These are phyloP conservation scores for Oxystoma pomonae DNA, from an alignment of 2,888 invertebrate species.

Conservation along the genomic window DNA sequence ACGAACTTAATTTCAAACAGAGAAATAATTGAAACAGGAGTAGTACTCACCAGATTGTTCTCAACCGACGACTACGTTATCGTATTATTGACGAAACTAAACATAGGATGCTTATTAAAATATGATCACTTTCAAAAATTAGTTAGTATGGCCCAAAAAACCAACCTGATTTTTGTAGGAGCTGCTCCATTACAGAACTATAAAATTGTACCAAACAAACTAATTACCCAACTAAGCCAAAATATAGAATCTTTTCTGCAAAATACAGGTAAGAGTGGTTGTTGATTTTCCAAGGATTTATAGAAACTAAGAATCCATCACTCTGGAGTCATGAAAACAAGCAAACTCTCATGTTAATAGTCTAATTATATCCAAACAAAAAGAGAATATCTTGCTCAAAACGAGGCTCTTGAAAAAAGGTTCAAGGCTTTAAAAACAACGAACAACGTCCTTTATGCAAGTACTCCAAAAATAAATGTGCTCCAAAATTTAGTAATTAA, in stretches of 20 bases:
- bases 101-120: neutral
- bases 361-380: neutral
- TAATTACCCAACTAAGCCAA: neutral
- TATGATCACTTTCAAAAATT: neutral
- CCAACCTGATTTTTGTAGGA: neutral
- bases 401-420: neutral
- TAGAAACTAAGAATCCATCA: neutral
- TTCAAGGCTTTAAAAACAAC: neutral
- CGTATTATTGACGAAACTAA: neutral
- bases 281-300: neutral
- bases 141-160: neutral
- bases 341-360: neutral
- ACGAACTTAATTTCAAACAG: neutral
- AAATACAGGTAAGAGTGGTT: neutral
- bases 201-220: neutral
- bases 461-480: neutral
- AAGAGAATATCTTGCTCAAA: neutral
- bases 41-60: neutral
- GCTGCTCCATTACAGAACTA: neutral
- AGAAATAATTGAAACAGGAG: neutral
- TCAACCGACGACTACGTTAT: neutral
- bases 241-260: neutral
- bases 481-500: neutral
- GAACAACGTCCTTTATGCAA: neutral
- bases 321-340: neutral